Evolutionary conservation across 2,797 vertebrate species (phyloP).

Genomic region (Bryconaethiops microstoma): DNA sequence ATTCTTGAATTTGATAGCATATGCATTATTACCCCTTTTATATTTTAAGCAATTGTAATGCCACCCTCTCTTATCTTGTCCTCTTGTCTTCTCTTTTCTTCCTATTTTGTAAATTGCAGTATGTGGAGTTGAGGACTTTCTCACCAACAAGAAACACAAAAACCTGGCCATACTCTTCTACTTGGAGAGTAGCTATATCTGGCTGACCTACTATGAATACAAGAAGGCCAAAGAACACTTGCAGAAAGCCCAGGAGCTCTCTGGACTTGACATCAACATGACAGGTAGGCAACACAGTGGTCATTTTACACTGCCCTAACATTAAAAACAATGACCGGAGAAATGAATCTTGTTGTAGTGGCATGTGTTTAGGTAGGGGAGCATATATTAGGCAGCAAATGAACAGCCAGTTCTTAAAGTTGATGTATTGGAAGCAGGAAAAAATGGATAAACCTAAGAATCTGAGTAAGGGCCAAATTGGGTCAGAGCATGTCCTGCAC

Average conservation of each 20-base stretch:
- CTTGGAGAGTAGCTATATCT: constrained; percentile 87
- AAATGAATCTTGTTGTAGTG: neutral
- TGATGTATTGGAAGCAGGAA: no score
- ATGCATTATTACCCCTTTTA: neutral
- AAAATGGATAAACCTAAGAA: no score
- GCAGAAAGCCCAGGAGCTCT: constrained; percentile 78
- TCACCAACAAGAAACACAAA: constrained; percentile 67
- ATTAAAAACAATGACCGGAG: neutral
- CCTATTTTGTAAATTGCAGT: constrained; percentile 61
- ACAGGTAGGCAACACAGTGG: constrained; percentile 75
- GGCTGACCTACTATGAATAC: constrained; percentile 90
- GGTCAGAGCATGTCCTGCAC: no score
- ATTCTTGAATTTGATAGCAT: neutral
- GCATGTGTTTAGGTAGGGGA: no score
- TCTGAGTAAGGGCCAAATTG: no score
- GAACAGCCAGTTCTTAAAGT: no score
- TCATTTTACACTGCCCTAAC: no score
- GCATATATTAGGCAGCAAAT: no score
- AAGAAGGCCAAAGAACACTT: constrained; percentile 86
- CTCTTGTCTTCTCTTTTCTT: neutral
- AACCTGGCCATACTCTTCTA: constrained; percentile 87
- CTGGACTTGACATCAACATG: constrained; percentile 81
- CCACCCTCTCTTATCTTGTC: neutral
- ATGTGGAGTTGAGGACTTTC: constrained; percentile 72
- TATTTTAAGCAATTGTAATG: neutral